Conservation (phyloP, 2,888 invertebrate species). For the Synergus japonicus region DNA sequence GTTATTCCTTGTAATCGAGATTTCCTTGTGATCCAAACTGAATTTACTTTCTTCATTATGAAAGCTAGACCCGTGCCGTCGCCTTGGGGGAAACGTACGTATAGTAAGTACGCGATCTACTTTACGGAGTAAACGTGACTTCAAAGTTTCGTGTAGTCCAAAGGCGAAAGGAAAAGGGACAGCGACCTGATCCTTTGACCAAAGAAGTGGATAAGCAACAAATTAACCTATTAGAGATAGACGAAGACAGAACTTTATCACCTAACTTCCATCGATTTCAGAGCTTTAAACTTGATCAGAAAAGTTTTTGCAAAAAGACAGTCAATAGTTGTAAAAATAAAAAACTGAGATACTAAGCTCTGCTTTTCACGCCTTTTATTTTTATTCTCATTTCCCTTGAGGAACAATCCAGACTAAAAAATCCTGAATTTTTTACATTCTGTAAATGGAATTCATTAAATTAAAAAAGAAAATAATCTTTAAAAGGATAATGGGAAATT, state of each 20-base stretch:
- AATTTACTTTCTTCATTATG: constrained; percentile 69
- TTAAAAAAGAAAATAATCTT: background rate
- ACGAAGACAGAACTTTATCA: constrained; percentile 30
- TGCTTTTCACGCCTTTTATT: background rate
- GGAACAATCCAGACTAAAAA: background rate
- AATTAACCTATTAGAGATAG: constrained; percentile 23
- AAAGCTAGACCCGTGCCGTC: constrained; percentile 61
- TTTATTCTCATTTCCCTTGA: background rate
- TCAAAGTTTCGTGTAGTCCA: constrained; percentile 50
- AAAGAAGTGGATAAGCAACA: constrained; percentile 39
- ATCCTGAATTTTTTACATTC: background rate
- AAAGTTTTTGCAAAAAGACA: background rate
- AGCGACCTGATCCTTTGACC: constrained; percentile 33
- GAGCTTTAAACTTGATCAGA: background rate
- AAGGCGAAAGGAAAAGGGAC: constrained; percentile 45
- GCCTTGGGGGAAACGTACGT: constrained; percentile 48
- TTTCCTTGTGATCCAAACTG: constrained; percentile 63
- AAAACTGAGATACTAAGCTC: background rate
- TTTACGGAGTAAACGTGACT: constrained; percentile 73
- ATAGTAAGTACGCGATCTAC: constrained; percentile 65
- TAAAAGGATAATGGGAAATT: background rate
- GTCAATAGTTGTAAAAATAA: background rate
- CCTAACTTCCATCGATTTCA: background rate
- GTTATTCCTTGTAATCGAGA: constrained; percentile 61
- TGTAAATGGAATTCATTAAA: background rate